Conservation (phyloP, 2,797 vertebrate species). For the Dendrocincla tyrannina region DNA sequence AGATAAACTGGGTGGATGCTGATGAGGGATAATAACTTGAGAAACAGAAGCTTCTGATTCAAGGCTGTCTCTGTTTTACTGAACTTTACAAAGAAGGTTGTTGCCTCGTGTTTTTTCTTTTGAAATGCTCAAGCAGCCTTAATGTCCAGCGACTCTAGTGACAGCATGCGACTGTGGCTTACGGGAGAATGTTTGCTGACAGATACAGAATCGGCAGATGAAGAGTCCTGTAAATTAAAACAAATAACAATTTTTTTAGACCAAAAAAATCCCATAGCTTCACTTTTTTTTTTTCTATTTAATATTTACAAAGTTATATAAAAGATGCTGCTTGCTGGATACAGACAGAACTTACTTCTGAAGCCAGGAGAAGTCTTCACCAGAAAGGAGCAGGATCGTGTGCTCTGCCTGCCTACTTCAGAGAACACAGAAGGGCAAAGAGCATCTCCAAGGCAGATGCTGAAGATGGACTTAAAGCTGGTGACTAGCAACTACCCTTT, state of each 20-base stretch:
- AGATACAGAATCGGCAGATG: constrained; percentile 61
- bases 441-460: constrained; percentile 68
- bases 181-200: constrained; percentile 57
- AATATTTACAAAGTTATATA: neutral
- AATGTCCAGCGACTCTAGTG: constrained; percentile 52
- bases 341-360: constrained; percentile 73
- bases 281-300: neutral
- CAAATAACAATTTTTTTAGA: constrained; percentile 63
- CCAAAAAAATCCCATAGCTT: neutral
- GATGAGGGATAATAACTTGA: constrained; percentile 43
- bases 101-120: constrained; percentile 21
- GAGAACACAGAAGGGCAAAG: constrained; percentile 38
- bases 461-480: constrained; percentile 33
- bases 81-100: constrained; percentile 47
- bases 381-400: constrained; percentile 47
- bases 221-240: constrained; percentile 68
- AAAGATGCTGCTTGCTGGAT: neutral
- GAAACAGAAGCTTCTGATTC: constrained; percentile 54
- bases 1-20: constrained; percentile 24
- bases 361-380: constrained; percentile 73
- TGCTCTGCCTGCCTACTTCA: constrained; percentile 68
- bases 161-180: constrained; percentile 47
- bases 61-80: constrained; percentile 53
- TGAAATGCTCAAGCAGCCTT: constrained; percentile 48
- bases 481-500: neutral